phyloP scores from a whole-genome alignment of 2,797 vertebrate species.

The Pristis pectinata region DNA sequence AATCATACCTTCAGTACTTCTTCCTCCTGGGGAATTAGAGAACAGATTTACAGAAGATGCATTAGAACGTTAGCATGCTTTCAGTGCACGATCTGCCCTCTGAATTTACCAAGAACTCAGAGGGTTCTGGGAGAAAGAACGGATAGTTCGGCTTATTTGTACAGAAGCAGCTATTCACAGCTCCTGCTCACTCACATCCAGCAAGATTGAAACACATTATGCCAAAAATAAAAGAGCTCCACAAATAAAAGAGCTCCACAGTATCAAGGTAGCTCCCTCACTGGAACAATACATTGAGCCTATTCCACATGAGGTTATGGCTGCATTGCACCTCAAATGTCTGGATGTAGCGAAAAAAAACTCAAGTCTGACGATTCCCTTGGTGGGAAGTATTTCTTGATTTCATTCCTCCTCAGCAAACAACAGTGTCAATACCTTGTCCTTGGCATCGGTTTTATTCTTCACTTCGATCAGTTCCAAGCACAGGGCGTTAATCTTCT shows the following conservation, averaged over 20 bases:
- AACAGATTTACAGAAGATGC: background rate
- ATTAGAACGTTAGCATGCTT: background rate
- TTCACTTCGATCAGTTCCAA: slow-evolving; percentile 81
- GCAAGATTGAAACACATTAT: background rate
- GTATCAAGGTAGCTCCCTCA: background rate
- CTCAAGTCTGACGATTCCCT: background rate
- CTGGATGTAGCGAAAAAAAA: background rate
- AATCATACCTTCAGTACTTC: slow-evolving; percentile 18
- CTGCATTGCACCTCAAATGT: background rate
- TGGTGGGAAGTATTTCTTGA: background rate
- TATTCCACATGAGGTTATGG: background rate
- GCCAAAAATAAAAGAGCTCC: background rate
- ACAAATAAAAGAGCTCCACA: too few relatives aligned
- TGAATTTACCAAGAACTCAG: too few relatives aligned
- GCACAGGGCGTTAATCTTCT: slow-evolving; percentile 75
- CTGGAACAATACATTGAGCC: background rate
- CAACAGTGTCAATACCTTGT: slow-evolving; percentile 58
- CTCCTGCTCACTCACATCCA: background rate
- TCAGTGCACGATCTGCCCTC: background rate
- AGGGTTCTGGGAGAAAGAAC: too few relatives aligned
- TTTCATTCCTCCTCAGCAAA: background rate
- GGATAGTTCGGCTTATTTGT: background rate
- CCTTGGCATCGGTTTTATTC: slow-evolving; percentile 73
- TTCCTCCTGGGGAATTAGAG: slow-evolving; percentile 9
- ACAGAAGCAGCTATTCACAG: background rate